Evolutionary conservation across 2,888 invertebrate species (phyloP), one percentile per base, ranked within the genome.

Genomic region (Diarsia mendica): DNA sequence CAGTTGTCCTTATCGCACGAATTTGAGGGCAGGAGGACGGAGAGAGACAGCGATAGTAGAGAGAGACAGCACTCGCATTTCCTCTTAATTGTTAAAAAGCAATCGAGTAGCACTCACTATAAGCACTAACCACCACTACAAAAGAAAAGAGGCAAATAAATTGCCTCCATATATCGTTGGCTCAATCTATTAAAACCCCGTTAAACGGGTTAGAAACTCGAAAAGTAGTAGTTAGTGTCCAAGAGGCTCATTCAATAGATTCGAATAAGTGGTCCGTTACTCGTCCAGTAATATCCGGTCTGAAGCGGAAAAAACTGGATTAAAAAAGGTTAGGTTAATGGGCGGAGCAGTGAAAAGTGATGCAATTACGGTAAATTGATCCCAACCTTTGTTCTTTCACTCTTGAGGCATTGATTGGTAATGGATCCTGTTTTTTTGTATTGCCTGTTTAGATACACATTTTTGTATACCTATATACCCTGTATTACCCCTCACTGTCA

Each of bases 301-400:
- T 90, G 88, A 90, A 90, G 90, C 92, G 92, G 92, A 91, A 94
- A 94, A 88, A 94, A 94, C 93, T 88, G 89, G 93, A 94, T 95
- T 94, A 94, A 94, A 94, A 91, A 93, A 93, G 93, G 93, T 92
- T 93, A 91, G 92, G 91, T 93, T 95, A 95, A 95, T 94, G 93
- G 94, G 88, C 85, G 87, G 85, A 85, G 87, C 90, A 81, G 93
- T 93, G 94, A 95, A 93, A 94, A 94, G 94, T 94, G 95, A 94
- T 93, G 93, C 93, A 94, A 95, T 95, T 95, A 95, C 92, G 71
- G 86, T 86, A 89, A 91, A 92, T 94, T 92, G 94, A 93, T 92
- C 91, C 92, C 79, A 91, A 88, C 90, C 91, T 93, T 94, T 94
- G 92, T 93, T 93, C 91, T 91, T 88, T 83, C 76, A 77, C 79